phyloP scores from a whole-genome alignment of 2,797 vertebrate genomes.

The Typhlichthys subterraneus region DNA sequence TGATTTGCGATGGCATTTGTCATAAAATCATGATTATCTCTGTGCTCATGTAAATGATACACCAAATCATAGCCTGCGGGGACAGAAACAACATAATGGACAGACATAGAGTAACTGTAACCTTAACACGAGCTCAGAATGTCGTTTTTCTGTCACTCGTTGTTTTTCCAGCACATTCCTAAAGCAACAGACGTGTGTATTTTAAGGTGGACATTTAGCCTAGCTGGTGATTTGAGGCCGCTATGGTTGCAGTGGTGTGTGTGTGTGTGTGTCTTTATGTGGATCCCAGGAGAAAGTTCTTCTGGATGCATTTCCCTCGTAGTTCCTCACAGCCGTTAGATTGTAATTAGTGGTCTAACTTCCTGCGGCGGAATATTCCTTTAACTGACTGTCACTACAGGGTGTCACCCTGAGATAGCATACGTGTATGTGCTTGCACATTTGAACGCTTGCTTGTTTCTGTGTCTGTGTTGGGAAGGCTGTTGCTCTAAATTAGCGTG shows the following conservation, averaged over 20 bases:
- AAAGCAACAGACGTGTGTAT: slow-evolving; percentile 59
- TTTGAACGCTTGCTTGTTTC: not conserved
- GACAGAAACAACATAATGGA: slow-evolving; percentile 51
- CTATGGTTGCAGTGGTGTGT: slow-evolving; percentile 51
- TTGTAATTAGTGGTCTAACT: slow-evolving; percentile 69
- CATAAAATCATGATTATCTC: not conserved
- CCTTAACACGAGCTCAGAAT: slow-evolving; percentile 26
- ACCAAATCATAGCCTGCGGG: not conserved
- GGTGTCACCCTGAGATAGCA: slow-evolving; percentile 43
- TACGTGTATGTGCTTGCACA: slow-evolving; percentile 22
- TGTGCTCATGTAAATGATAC: not conserved
- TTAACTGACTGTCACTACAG: slow-evolving; percentile 36
- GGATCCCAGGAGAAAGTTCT: slow-evolving; percentile 47
- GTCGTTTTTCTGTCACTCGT: slow-evolving; percentile 38
- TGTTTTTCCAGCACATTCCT: slow-evolving; percentile 71
- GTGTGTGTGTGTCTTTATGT: slow-evolving; percentile 19
- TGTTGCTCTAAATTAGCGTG: slow-evolving; percentile 26
- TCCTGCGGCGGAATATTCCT: slow-evolving; percentile 54
- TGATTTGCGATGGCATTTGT: not conserved
- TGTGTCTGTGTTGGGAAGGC: slow-evolving; percentile 32
- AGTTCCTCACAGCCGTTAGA: slow-evolving; percentile 57
- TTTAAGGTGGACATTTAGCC: slow-evolving; percentile 71
- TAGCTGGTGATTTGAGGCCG: slow-evolving; percentile 73
- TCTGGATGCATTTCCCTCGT: slow-evolving; percentile 60
- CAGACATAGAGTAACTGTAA: slow-evolving; percentile 62